Conservation (phyloP, 2,888 invertebrate genomes). For the Alloscopus bannaensis region DNA sequence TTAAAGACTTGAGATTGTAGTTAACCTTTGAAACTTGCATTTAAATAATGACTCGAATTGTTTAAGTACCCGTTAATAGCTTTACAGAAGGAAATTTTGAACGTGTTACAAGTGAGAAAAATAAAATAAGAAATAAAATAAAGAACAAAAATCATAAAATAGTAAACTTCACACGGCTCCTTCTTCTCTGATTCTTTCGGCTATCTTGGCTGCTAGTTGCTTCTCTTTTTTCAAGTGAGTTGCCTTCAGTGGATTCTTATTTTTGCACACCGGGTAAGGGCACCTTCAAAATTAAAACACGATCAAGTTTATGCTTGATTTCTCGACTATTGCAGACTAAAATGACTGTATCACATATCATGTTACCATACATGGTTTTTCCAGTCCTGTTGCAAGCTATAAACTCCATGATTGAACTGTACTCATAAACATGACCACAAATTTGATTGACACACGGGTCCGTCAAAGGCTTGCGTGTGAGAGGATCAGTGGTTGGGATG, state of each 20-base stretch:
- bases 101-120: no score
- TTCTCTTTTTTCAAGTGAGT: conserved; percentile 42
- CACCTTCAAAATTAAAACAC: conserved; percentile 44
- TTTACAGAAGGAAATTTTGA: no score
- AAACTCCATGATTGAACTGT: conserved; percentile 53
- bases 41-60: no score
- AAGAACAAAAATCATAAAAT: no score
- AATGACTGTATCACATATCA: background rate
- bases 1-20: no score
- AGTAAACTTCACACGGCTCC: background rate
- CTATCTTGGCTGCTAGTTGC: conserved; percentile 40
- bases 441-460: conserved; percentile 59
- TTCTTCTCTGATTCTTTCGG: conserved; percentile 25
- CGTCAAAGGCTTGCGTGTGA: conserved; percentile 48
- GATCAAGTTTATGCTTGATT: background rate
- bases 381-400: background rate
- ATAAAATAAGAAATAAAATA: no score
- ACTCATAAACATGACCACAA: conserved; percentile 68
- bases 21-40: no score
- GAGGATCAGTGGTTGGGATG: conserved; percentile 53
- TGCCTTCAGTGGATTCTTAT: conserved; percentile 21
- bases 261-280: conserved; percentile 58
- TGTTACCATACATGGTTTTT: background rate
- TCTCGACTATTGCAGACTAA: background rate
- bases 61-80: no score